Conservation (phyloP, 1,140 invertebrate genomes). For the Drosophila paulistorum region DNA sequence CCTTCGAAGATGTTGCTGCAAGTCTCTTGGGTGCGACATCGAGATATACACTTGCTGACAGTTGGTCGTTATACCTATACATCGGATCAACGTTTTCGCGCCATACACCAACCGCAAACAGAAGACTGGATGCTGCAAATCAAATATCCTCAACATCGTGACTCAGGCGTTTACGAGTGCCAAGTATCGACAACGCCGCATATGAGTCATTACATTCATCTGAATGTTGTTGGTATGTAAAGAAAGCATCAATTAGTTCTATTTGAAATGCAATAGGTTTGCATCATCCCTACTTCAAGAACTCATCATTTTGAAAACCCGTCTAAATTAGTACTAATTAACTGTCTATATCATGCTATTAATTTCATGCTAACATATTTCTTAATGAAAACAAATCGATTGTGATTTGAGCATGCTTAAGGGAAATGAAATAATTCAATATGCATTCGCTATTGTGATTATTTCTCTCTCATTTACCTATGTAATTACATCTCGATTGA, state of each 20-base stretch:
- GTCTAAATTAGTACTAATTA: neutral
- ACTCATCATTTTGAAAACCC: too few species aligned
- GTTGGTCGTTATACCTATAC: slow-evolving; percentile 96
- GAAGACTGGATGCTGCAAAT: slow-evolving; percentile 95
- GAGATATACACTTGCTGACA: slow-evolving; percentile 94
- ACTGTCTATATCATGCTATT: neutral
- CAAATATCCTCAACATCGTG: slow-evolving; percentile 91
- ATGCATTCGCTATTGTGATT: neutral
- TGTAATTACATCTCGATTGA: neutral
- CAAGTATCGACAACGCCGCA: slow-evolving; percentile 95
- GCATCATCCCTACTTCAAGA: too few species aligned
- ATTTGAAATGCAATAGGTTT: too few species aligned
- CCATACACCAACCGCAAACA: slow-evolving; percentile 91
- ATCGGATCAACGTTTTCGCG: slow-evolving; percentile 93
- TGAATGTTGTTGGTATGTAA: slow-evolving; percentile 93
- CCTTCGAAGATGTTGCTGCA: slow-evolving; percentile 88
- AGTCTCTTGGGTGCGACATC: slow-evolving; percentile 94
- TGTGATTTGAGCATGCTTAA: neutral
- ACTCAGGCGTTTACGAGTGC: slow-evolving; percentile 94
- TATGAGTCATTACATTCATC: slow-evolving; percentile 93
- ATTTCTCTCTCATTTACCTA: neutral
- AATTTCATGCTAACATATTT: neutral
- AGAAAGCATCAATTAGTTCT: neutral
- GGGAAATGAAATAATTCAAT: neutral
- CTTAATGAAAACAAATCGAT: neutral